A percentile compares a stretch with the other conserved stretches of the same genome.
Conservation (phyloP, 2,113 vertebrate species). For the Craseonycteris thonglongyai region DNA sequence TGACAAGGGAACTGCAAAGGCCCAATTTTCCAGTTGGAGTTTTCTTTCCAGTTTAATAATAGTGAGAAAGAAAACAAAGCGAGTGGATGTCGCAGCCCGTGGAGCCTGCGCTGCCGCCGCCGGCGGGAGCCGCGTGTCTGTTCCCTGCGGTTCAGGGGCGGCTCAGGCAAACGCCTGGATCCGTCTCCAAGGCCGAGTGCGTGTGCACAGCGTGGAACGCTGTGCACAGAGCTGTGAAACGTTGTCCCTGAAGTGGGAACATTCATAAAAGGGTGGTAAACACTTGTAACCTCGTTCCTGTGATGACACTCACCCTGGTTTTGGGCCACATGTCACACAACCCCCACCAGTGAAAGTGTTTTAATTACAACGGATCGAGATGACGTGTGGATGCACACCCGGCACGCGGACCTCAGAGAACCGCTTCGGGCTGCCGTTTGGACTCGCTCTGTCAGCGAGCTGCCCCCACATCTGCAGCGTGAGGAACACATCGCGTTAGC, state of each 20-base stretch:
- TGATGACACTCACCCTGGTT: constrained; percentile 67
- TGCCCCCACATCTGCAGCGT: constrained; percentile 61
- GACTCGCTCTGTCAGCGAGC: constrained; percentile 61
- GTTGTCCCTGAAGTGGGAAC: constrained; percentile 78
- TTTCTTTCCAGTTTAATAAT: constrained; percentile 83
- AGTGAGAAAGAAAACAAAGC: constrained; percentile 82
- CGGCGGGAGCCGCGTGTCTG: too few relatives aligned
- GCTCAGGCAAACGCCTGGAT: constrained; percentile 72
- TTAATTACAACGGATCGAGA: constrained; percentile 82
- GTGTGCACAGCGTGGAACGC: constrained; percentile 75
- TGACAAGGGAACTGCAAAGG: constrained; percentile 84
- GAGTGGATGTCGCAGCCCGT: constrained; percentile 81
- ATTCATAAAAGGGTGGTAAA: constrained; percentile 81
- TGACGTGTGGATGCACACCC: constrained; percentile 78
- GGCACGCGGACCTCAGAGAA: constrained; percentile 61
- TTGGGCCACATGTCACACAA: constrained; percentile 66
- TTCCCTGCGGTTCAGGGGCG: constrained; percentile 71
- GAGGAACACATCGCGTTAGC: constrained; percentile 66
- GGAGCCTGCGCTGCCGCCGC: too few relatives aligned
- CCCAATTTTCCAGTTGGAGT: constrained; percentile 83
- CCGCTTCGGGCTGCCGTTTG: constrained; percentile 66
- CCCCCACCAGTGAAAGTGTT: constrained; percentile 75
- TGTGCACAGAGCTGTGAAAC: constrained; percentile 83
- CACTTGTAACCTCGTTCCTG: constrained; percentile 75
- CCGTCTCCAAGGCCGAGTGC: too few relatives aligned